A percentile compares a stretch with the other conserved stretches of the same genome.
Conservation (phyloP, 1,140 invertebrate species). For the Wiebesia pumilae region DNA sequence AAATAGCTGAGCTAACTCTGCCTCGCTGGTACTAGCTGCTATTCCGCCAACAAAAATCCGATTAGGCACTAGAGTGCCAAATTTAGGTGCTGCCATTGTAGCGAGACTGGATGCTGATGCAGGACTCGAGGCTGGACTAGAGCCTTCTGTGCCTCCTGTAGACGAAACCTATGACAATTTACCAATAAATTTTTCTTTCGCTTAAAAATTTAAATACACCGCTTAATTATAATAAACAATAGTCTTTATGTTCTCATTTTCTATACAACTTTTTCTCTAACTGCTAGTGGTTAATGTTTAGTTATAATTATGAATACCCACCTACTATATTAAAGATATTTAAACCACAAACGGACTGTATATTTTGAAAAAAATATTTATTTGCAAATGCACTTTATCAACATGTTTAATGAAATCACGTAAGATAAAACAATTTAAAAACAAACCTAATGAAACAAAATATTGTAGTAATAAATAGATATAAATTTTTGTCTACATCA, state of each 20-base stretch:
- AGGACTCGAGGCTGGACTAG: slow-evolving; percentile 74
- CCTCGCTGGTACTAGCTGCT: slow-evolving; percentile 88
- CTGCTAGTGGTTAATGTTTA: not conserved
- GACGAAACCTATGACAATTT: slow-evolving; percentile 68
- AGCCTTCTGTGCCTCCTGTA: slow-evolving; percentile 73
- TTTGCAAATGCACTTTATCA: not conserved
- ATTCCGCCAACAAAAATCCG: slow-evolving; percentile 97
- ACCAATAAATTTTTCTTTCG: not conserved
- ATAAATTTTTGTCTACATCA: slow-evolving; percentile 32
- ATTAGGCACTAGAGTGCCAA: slow-evolving; percentile 90
- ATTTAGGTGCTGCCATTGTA: slow-evolving; percentile 80
- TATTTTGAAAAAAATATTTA: slow-evolving; percentile 12
- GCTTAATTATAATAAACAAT: not conserved
- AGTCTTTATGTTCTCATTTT: not conserved
- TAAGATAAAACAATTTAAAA: slow-evolving; percentile 30
- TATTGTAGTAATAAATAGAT: slow-evolving; percentile 9
- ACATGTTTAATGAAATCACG: slow-evolving; percentile 24
- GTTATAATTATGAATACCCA: not conserved
- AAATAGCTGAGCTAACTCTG: slow-evolving; percentile 88
- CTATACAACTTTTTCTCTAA: not conserved
- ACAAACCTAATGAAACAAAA: slow-evolving; percentile 38
- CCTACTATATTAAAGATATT: not conserved
- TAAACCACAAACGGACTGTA: not conserved
- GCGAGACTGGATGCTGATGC: slow-evolving; percentile 71
- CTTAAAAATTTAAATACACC: too few species aligned